Percentiles rank a stretch among this genome's conserved stretches.
These are phyloP conservation scores for Amphiprion ocellaris DNA, from an alignment of 2,113 vertebrate species.

Conservation along the genomic window DNA sequence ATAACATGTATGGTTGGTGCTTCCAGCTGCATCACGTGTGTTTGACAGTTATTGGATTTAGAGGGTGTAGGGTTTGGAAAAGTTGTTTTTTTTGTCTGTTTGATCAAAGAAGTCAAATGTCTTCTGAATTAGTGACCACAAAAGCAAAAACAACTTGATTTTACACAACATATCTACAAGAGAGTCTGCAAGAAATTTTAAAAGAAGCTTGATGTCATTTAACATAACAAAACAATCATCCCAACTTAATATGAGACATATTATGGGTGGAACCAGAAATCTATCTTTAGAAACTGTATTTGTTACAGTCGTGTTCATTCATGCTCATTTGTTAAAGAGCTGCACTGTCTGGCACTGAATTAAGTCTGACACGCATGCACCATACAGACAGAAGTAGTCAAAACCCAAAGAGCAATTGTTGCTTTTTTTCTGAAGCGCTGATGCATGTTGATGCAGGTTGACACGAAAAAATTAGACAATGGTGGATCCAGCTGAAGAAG, in stretches of 20 bases:
- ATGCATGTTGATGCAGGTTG: slow-evolving; percentile 14
- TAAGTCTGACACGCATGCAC: background rate
- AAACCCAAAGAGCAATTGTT: background rate
- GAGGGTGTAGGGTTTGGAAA: no score
- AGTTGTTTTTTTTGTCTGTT: background rate
- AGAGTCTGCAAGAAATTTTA: background rate
- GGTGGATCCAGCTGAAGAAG: slow-evolving; percentile 1
- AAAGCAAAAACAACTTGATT: no score
- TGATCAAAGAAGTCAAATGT: background rate
- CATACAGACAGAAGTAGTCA: background rate
- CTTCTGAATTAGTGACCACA: no score
- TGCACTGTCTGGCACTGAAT: background rate
- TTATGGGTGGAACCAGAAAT: no score
- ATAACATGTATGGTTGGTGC: no score
- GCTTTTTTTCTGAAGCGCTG: background rate
- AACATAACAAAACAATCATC: background rate
- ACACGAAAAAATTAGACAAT: background rate
- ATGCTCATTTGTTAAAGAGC: background rate
- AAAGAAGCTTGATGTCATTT: background rate
- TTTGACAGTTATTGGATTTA: no score
- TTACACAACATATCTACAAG: background rate
- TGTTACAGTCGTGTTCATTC: background rate
- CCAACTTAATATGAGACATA: no score
- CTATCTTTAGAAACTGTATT: no score
- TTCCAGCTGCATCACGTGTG: no score